Evolutionary conservation across 2,888 invertebrate genomes (phyloP).

Genomic region (Ochropleura plecta): DNA sequence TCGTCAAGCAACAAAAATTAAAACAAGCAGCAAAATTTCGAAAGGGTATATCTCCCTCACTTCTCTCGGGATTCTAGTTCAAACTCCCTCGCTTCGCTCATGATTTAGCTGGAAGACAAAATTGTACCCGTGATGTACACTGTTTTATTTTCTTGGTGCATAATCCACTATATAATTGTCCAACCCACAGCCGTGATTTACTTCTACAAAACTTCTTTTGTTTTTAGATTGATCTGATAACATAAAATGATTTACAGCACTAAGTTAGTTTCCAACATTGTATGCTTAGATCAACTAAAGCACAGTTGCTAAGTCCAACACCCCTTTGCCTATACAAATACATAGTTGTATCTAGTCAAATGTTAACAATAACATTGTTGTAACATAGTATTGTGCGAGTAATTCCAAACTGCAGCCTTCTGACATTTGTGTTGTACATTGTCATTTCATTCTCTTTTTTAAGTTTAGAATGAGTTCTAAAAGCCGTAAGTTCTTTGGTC

Average conservation of each 20-base stretch:
- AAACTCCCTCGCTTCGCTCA: background rate
- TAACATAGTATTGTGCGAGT: conserved; percentile 12
- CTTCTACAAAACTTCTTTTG: background rate
- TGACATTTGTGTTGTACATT: conserved; percentile 31
- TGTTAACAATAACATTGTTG: conserved; percentile 51
- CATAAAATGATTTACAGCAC: background rate
- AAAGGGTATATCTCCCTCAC: background rate
- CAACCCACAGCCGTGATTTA: no score
- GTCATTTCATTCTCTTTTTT: conserved; percentile 47
- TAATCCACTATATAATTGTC: no score
- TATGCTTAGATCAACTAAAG: background rate
- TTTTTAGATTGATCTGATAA: background rate
- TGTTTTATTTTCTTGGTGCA: no score
- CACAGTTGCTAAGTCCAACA: conserved; percentile 9
- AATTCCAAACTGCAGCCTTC: conserved; percentile 39
- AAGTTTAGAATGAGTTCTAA: conserved; percentile 25
- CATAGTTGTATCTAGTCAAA: conserved; percentile 33
- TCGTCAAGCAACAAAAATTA: no score
- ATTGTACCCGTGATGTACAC: no score
- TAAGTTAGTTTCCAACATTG: conserved; percentile 6
- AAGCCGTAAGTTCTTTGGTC: background rate
- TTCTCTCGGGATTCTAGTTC: no score
- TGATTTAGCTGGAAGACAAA: no score
- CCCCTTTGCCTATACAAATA: background rate
- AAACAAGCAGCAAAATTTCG: no score